Base-by-base conservation (phyloP, 2,888 invertebrate species). In the Smittia sp. region DNA sequence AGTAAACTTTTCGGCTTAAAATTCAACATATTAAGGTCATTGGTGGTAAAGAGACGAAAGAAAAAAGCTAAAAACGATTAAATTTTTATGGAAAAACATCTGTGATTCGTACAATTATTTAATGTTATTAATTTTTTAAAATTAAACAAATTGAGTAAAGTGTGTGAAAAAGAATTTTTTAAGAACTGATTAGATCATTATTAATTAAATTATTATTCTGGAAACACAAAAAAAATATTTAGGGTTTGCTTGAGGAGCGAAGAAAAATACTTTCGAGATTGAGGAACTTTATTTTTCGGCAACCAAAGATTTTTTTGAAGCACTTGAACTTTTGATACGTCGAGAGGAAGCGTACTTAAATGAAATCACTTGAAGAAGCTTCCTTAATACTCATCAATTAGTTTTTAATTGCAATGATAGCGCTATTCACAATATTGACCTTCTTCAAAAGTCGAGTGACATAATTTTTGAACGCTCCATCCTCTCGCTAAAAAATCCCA, bases 151-250 rank as follows among this genome's bases (percentile, higher is more conserved):
- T 32, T 70, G 25, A 65, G 63, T 74, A 58, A 75, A 75, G 66
- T 62, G 66, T 39, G 39, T 54, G 68, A 74, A 67, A 46, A 66
- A 69, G 67, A 69, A 73, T 68, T 75, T 74, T 75, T 76, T 75
- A 76, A 76, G 76, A 76, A 76, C 76, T 76, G 76, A 76, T 76
- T 76, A 76, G 76, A 75, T 75, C 75, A 75, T 75, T 75, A 76
- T 76, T 75, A 75, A 75, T 75, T 74, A 72, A 72, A 72, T 72
- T 72, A 72, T 70, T 70, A 32, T 27, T 66, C 66, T 18, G 20
- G 32, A 66, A 46, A 15, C 46, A 32, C 32, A 32, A 32, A 20
- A 52, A 52, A 52, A 52, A 52, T 52, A 20, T 18, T 52, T 52
- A 52, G 20, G 20, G 20, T 18, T 18, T 52, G 15, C 15, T n/a